Evolutionary conservation across 2,797 vertebrate species (phyloP), one percentile per base, ranked within the genome.

Genomic region (Naso thynnoides): DNA sequence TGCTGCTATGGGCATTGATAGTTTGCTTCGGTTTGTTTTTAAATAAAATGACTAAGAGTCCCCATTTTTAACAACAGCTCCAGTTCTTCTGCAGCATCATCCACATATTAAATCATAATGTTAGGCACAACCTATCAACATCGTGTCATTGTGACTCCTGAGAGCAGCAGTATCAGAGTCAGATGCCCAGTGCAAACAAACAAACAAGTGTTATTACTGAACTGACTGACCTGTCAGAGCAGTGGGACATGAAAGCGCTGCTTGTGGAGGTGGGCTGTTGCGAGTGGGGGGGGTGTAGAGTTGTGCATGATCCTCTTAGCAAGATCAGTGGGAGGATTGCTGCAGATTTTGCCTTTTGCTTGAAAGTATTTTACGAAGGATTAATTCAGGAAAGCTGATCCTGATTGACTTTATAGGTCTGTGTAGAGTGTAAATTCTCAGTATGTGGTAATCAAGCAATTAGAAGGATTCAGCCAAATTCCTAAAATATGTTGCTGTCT

Each of bases 201-300:
- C 29, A 59, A 68, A 70, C 31, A 57, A 36, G 50, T 44, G 21
- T 33, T 49, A 6, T 15, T 15, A 48, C 21, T 41, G 19, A 14
- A 23, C 24, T 52, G 45, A 52, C 38, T 45, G 45, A 23, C 21
- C 14, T 53, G 54, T 48, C 47, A 18, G 10, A 50, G 47, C 39
- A 75, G 73, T 61, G 50, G 36, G 33, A 49, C 54, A 62, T 69
- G 36, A 73, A 66, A 65, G 55, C 27, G 21, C 42, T 47, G 33
- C 21, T 56, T n/a, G 18, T 66, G 18, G 44, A 13, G 10, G 38
- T 19, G 47, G 57, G n/a, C 44, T 49, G 24, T 52, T 50, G 23
- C 50, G n/a, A n/a, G n/a, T 36, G 33, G 63, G 23, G 31, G 13
- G 39, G 47, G n/a, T 8, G 59, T 18, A 45, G 23, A 55, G 41